Conservation (phyloP, 2,797 vertebrate genomes). For the Chiloscyllium punctatum region DNA sequence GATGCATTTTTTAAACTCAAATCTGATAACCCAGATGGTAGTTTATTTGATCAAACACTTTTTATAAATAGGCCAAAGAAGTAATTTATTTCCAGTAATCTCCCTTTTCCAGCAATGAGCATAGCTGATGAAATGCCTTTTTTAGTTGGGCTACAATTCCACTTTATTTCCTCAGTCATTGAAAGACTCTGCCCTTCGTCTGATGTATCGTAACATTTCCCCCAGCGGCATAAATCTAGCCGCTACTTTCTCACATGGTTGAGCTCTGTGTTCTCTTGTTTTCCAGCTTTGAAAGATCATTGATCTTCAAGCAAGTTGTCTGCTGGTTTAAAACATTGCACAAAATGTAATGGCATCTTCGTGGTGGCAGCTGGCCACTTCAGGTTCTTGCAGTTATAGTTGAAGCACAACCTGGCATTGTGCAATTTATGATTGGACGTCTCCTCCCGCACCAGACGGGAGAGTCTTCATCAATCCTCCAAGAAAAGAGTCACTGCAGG, state of each 20-base stretch:
- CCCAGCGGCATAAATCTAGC: neutral
- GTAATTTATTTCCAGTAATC: neutral
- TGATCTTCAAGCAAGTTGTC: slow-evolving; percentile 36
- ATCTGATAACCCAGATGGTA: neutral
- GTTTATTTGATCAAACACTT: neutral
- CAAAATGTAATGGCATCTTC: slow-evolving; percentile 22
- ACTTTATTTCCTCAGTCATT: neutral
- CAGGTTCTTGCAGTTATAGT: slow-evolving; percentile 16
- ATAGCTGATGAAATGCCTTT: neutral
- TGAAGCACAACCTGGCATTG: slow-evolving; percentile 35
- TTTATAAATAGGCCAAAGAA: neutral
- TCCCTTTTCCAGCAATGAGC: neutral
- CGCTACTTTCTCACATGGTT: slow-evolving; percentile 24
- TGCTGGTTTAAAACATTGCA: slow-evolving; percentile 17
- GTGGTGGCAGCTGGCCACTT: slow-evolving; percentile 31
- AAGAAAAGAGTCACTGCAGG: slow-evolving; percentile 31
- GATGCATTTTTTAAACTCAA: neutral
- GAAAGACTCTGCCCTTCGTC: neutral
- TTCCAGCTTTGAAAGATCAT: slow-evolving; percentile 35
- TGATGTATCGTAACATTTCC: neutral
- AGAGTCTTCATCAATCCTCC: slow-evolving; percentile 1
- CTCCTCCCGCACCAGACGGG: slow-evolving; percentile 10
- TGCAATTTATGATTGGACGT: slow-evolving; percentile 12
- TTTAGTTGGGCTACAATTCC: neutral
- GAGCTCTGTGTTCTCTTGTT: slow-evolving; percentile 31